These are phyloP conservation scores for Solea solea DNA, from an alignment of 2,113 vertebrate species.

Conservation along the genomic window DNA sequence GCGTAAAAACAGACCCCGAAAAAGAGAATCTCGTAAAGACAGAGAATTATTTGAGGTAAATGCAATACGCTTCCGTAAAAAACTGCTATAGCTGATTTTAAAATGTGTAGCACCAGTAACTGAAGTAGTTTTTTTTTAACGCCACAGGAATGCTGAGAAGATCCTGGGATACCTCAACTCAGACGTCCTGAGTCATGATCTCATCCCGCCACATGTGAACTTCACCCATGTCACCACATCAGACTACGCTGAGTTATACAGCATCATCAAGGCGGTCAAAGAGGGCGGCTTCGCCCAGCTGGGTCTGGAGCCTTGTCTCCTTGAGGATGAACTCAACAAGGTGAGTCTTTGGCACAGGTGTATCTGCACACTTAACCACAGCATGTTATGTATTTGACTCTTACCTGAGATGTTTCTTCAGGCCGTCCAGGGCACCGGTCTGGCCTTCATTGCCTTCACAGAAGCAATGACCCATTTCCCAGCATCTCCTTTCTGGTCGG, in stretches of 20 bases:
- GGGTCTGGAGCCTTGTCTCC: constrained; percentile 89
- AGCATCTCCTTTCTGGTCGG: constrained; percentile 95
- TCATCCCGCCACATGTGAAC: constrained; percentile 96
- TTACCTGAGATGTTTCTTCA: constrained; percentile 56
- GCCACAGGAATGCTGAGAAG: constrained; percentile 91
- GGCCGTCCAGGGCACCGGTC: constrained; percentile 96
- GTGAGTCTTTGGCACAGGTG: constrained; percentile 62
- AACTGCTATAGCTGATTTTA: not conserved
- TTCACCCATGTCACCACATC: constrained; percentile 91
- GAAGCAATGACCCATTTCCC: constrained; percentile 99
- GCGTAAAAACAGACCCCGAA: no score
- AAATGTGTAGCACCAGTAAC: not conserved
- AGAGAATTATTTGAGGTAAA: no score
- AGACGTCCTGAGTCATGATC: constrained; percentile 89
- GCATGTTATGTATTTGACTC: not conserved
- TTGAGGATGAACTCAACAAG: constrained; percentile 97
- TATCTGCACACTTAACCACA: not conserved
- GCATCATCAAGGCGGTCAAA: constrained; percentile 92
- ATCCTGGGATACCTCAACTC: constrained; percentile 93
- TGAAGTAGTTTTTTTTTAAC: not conserved
- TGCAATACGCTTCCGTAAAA: no score
- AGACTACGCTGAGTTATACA: constrained; percentile 95
- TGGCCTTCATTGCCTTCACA: constrained; percentile 99
- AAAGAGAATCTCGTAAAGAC: no score
- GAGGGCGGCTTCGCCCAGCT: constrained; percentile 88